Conservation (phyloP, 2,797 vertebrate genomes). For the Enteromius anoplus region DNA sequence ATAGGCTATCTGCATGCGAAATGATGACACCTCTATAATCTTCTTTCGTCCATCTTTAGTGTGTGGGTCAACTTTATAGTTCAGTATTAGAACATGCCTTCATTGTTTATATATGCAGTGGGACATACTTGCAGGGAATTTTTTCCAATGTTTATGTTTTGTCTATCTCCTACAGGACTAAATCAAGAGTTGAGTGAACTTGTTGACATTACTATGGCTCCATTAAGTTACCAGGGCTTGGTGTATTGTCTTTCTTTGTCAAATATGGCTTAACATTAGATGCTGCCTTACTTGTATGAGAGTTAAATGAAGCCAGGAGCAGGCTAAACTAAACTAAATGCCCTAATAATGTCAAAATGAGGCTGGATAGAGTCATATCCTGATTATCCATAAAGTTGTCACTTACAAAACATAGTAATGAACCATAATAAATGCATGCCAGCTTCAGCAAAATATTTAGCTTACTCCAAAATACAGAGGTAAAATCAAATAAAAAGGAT, state of each 20-base stretch:
- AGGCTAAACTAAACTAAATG: background rate
- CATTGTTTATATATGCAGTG: background rate
- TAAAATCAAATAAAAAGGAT: background rate
- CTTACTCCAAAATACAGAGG: background rate
- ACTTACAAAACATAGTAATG: background rate
- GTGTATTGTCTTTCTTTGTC: slow-evolving; percentile 9
- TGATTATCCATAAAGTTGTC: background rate
- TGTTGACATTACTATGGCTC: background rate
- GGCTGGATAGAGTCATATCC: background rate
- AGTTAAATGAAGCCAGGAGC: background rate
- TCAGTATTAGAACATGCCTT: slow-evolving; percentile 32
- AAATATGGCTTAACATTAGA: background rate
- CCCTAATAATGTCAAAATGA: background rate
- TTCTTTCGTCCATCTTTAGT: background rate
- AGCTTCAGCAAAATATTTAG: background rate
- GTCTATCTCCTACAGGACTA: slow-evolving; percentile 10
- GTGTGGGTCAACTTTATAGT: background rate
- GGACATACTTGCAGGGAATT: background rate
- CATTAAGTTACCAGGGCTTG: background rate
- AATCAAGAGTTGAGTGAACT: background rate
- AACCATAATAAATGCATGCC: background rate
- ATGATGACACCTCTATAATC: background rate
- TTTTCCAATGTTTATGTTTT: slow-evolving; percentile 5
- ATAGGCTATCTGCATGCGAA: background rate
- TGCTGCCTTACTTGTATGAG: background rate